Evolutionary conservation across 2,888 invertebrate species (phyloP).

Genomic region (Microplitis manilae): DNA sequence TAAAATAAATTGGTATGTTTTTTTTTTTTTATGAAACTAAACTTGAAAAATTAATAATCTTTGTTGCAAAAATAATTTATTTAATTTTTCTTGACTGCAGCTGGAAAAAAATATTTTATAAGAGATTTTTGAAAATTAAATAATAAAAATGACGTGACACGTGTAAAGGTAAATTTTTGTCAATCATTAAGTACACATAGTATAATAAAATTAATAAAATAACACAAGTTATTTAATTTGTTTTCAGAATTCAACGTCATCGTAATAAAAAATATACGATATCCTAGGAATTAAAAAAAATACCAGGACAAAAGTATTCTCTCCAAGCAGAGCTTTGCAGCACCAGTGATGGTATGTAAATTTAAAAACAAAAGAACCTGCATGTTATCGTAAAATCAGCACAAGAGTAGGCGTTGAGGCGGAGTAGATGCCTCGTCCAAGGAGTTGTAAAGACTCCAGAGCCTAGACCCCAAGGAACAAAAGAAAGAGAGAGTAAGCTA

Average conservation of each 20-base stretch:
- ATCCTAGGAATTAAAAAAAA: not conserved
- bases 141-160: too few species aligned
- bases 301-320: not conserved
- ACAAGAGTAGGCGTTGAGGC: constrained; percentile 1
- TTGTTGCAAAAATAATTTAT: too few species aligned
- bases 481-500: not conserved
- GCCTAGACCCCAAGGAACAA: not conserved
- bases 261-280: not conserved
- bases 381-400: constrained; percentile 39
- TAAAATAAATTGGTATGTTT: not conserved
- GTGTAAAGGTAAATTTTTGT: too few species aligned
- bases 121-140: too few species aligned
- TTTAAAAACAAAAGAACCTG: constrained; percentile 53
- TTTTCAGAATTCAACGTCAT: not conserved
- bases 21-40: too few species aligned
- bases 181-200: too few species aligned
- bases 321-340: not conserved
- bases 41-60: too few species aligned
- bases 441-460: not conserved
- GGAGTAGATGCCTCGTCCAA: constrained; percentile 19
- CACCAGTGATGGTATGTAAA: constrained; percentile 14
- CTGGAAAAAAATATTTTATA: too few species aligned
- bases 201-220: too few species aligned
- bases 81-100: too few species aligned
- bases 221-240: not conserved